These are phyloP conservation scores for Corythucha ciliata DNA, from an alignment of 2,888 invertebrate species.

Conservation along the genomic window DNA sequence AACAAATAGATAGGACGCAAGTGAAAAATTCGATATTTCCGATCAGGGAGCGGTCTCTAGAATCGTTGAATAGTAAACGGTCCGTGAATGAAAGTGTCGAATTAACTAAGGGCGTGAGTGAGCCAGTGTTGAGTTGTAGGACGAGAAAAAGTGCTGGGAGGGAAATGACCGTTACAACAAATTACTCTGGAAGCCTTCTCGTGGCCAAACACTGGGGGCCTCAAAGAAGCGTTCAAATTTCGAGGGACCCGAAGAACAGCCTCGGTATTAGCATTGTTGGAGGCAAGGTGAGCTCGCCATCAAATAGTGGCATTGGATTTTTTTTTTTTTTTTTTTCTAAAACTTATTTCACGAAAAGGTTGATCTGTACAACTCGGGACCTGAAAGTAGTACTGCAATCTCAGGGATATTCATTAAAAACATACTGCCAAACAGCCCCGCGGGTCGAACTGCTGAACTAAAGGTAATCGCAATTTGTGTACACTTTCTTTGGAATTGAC, in stretches of 20 bases:
- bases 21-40: slow-evolving; percentile 14
- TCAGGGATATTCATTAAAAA: slow-evolving; percentile 97
- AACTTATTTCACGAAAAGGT: slow-evolving; percentile 46
- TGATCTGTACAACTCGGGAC: slow-evolving; percentile 59
- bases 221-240: slow-evolving; percentile 62
- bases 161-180: slow-evolving; percentile 46
- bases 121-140: slow-evolving; percentile 26
- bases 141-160: slow-evolving; percentile 17
- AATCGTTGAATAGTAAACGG: slow-evolving; percentile 27
- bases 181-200: slow-evolving; percentile 41
- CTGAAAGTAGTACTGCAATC: slow-evolving; percentile 60
- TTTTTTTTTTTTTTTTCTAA: neutral
- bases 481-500: too few species aligned
- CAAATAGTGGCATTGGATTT: too few species aligned
- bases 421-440: slow-evolving; percentile 88
- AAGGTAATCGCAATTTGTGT: too few species aligned
- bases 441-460: slow-evolving; percentile 76
- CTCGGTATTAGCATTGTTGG: slow-evolving; percentile 96
- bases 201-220: slow-evolving; percentile 75
- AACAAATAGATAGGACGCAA: slow-evolving; percentile 21
- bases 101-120: slow-evolving; percentile 31
- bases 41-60: slow-evolving; percentile 30
- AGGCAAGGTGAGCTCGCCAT: slow-evolving; percentile 59
- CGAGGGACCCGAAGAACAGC: slow-evolving; percentile 63
- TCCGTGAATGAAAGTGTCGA: slow-evolving; percentile 20